phyloP scores from a whole-genome alignment of 2,888 invertebrate genomes.

The Hypomecis punctinalis region DNA sequence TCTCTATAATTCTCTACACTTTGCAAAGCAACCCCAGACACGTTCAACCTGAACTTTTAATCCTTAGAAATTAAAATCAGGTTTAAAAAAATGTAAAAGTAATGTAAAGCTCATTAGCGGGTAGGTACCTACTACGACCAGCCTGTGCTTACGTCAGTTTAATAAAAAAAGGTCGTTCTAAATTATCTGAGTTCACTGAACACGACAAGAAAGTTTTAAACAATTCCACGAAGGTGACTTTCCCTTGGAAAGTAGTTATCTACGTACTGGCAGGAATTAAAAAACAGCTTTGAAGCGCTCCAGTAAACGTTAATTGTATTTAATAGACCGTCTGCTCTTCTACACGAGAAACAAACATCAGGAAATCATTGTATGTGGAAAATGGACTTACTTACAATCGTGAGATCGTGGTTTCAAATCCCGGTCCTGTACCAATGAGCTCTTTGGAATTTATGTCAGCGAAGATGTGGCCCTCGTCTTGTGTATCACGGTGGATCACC shows the following conservation, averaged over 20 bases:
- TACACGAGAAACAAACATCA: no score
- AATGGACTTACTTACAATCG: no score
- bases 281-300: conserved; percentile 19
- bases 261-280: conserved; percentile 40
- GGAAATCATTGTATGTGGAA: no score
- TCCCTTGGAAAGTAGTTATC: conserved; percentile 45
- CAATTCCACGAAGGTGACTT: conserved; percentile 46
- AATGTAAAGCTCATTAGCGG: conserved; percentile 24
- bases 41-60: no score
- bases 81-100: neutral
- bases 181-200: conserved; percentile 57
- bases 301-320: neutral
- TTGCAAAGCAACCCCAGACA: no score
- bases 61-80: neutral
- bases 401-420: no score
- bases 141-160: conserved; percentile 27
- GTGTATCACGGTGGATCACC: no score
- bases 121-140: conserved; percentile 6
- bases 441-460: no score
- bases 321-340: no score
- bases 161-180: conserved; percentile 39
- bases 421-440: no score
- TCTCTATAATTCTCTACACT: no score
- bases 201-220: conserved; percentile 57
- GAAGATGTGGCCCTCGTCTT: no score